Evolutionary conservation across 2,113 vertebrate genomes (phyloP).

Genomic region (Glaucomys volans): DNA sequence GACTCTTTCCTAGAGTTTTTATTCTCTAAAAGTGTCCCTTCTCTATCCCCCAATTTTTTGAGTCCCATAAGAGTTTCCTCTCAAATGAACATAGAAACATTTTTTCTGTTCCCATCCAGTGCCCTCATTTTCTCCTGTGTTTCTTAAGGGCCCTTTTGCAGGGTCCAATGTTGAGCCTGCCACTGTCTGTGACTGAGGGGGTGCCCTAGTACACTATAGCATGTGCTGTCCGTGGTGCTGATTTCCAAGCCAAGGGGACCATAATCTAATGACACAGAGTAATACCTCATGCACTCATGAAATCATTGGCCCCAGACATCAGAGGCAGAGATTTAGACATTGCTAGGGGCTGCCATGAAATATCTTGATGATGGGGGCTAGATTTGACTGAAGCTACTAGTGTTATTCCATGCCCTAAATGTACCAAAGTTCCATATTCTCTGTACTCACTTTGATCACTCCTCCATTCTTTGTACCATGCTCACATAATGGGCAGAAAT

Average conservation of each 20-base stretch:
- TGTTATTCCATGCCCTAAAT: not conserved
- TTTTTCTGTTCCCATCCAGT: not conserved
- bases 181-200: accelerated
- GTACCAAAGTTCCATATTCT: not conserved
- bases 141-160: not conserved
- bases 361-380: not conserved
- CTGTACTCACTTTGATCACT: not conserved
- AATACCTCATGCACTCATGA: not conserved
- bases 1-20: not conserved
- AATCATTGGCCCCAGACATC: not conserved
- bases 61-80: not conserved
- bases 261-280: not conserved
- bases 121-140: not conserved
- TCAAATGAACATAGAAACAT: not conserved
- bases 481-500: not conserved
- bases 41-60: not conserved
- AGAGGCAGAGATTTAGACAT: not conserved
- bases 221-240: constrained; percentile 74
- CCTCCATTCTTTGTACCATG: not conserved
- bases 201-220: accelerated
- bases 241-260: not conserved
- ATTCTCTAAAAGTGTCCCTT: constrained; percentile 10
- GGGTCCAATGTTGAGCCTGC: not conserved
- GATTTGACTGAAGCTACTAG: not conserved
- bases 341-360: not conserved